A percentile compares a stretch with the other conserved stretches of the same genome.
Evolutionary conservation across 1,140 invertebrate species (phyloP).

Genomic region (Mamestra configurata): DNA sequence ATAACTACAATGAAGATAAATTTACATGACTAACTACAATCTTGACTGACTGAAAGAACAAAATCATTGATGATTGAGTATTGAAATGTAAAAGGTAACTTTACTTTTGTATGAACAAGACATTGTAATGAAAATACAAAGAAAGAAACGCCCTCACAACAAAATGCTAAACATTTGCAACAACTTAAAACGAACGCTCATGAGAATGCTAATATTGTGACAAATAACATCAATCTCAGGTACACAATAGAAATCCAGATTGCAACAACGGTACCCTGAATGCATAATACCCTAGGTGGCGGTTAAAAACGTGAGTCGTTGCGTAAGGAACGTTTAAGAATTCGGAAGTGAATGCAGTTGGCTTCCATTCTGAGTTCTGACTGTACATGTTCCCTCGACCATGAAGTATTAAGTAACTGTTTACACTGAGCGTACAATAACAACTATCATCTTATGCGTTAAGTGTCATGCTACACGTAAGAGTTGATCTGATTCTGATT

Average conservation of each 20-base stretch:
- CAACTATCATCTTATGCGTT: slow-evolving; percentile 27
- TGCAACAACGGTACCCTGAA: slow-evolving; percentile 37
- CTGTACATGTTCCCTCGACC: slow-evolving; percentile 67
- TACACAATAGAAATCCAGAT: slow-evolving; percentile 41
- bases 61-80: too few relatives aligned
- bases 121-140: not conserved
- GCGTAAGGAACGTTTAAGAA: slow-evolving; percentile 61
- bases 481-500: not conserved
- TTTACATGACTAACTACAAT: too few relatives aligned
- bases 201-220: slow-evolving; percentile 36
- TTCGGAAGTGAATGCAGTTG: slow-evolving; percentile 77
- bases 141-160: not conserved
- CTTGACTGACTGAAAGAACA: too few relatives aligned
- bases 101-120: too few relatives aligned
- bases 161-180: not conserved
- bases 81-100: too few relatives aligned
- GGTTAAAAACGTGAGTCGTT: slow-evolving; percentile 53
- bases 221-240: slow-evolving; percentile 24
- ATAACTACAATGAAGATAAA: too few relatives aligned
- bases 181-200: not conserved
- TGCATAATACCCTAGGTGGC: slow-evolving; percentile 45
- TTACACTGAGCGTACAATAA: slow-evolving; percentile 52
- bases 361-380: slow-evolving; percentile 61
- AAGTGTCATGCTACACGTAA: slow-evolving; percentile 25
- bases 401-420: slow-evolving; percentile 66